phyloP scores from a whole-genome alignment of 2,797 vertebrate genomes.

The Pangasius sanitwongsei region DNA sequence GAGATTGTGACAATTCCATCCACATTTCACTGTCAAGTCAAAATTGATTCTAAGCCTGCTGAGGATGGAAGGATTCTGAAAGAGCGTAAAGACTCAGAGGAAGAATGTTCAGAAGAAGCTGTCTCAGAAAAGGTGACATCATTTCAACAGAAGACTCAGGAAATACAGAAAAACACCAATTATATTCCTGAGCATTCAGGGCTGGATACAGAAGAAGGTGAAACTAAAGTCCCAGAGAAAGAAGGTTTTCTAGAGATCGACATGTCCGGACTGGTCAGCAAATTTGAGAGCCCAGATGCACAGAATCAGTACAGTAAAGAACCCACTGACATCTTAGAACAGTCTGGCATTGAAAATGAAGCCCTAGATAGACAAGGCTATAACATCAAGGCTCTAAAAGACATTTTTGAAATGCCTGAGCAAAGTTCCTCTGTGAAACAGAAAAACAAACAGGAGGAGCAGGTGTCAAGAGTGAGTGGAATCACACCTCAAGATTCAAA shows the following conservation, averaged over 20 bases:
- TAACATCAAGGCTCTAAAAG: constrained; percentile 78
- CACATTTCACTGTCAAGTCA: constrained; percentile 84
- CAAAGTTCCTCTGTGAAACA: constrained; percentile 69
- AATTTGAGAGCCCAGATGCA: constrained; percentile 73
- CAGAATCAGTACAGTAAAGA: constrained; percentile 65
- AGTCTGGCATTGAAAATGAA: constrained; percentile 62
- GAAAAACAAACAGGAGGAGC: constrained; percentile 72
- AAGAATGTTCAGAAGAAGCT: constrained; percentile 26
- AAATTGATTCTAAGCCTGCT: constrained; percentile 72
- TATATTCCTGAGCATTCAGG: constrained; percentile 71
- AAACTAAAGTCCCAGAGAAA: constrained; percentile 64
- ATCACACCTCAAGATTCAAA: constrained; percentile 72
- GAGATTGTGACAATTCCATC: constrained; percentile 84
- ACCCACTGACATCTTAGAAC: constrained; percentile 61
- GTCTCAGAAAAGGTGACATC: constrained; percentile 6
- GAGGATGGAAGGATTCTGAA: constrained; percentile 38
- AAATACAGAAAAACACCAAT: constrained; percentile 64
- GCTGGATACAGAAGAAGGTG: constrained; percentile 69
- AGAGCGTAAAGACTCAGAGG: constrained; percentile 20
- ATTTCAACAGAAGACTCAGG: constrained; percentile 72
- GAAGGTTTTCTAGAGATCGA: constrained; percentile 69
- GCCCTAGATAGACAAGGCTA: constrained; percentile 68
- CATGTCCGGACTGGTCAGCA: constrained; percentile 68
- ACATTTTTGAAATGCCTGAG: constrained; percentile 80
- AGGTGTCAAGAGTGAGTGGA: constrained; percentile 70